A percentile compares a stretch with the other conserved stretches of the same genome.
Evolutionary conservation across 2,113 vertebrate genomes (phyloP).

Genomic region (Mobula birostris): DNA sequence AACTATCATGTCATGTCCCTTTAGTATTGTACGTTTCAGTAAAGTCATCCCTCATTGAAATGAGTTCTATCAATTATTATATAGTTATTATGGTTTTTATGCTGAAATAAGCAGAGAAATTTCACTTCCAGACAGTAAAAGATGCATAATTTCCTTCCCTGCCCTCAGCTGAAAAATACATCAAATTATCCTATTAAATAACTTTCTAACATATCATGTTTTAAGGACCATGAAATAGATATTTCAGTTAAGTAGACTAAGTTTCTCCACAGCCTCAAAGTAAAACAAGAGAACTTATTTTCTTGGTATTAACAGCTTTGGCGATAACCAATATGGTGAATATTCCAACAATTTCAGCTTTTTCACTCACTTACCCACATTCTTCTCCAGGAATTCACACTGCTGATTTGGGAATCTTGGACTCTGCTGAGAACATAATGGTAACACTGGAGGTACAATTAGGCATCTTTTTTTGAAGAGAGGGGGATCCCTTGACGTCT

Average conservation of each 20-base stretch:
- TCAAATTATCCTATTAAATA: not conserved
- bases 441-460: too few species aligned
- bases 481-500: too few species aligned
- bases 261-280: not conserved
- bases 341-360: not conserved
- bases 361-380: not conserved
- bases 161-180: not conserved
- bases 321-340: not conserved
- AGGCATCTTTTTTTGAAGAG: too few species aligned
- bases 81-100: not conserved
- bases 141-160: not conserved
- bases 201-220: not conserved
- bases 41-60: too few species aligned
- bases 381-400: not conserved
- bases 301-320: not conserved
- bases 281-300: not conserved
- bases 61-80: not conserved
- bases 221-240: conserved; percentile 9
- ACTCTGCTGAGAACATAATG: not conserved
- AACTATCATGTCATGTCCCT: too few species aligned
- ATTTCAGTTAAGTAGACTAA: not conserved
- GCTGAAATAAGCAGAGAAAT: not conserved
- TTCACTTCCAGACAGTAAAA: not conserved
- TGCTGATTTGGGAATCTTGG: not conserved
- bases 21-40: too few species aligned